Evolutionary conservation across 2,113 vertebrate species (phyloP), one percentile per base, ranked within the genome.

Genomic region (Epinephelus cyanopodus): DNA sequence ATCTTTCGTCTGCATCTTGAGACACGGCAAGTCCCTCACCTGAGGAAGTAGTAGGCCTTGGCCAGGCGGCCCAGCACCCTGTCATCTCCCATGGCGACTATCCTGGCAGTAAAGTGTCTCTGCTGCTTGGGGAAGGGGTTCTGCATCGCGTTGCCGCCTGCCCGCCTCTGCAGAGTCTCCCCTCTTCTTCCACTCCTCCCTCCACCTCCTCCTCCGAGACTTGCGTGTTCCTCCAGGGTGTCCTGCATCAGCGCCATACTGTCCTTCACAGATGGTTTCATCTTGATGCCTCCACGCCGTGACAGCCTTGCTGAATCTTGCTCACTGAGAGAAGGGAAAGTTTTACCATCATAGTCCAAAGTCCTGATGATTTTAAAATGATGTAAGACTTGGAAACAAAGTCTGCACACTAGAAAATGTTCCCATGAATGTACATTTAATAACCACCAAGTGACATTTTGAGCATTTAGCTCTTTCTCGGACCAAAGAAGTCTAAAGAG

Each of bases 71-170:
- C 98, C 88, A 98, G 88, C 37, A 96, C 80, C 27, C 97, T 90
- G 76, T 99, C 97, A 0, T 98, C 97, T 0, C 98, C 98, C 90
- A 99, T 94, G 70, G 96, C 89, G 39, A 99, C 92, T 4, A 99
- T 91, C 48, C 96, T 96, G 37, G 98, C 98, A 0, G 96, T 99
- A 79, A 96, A 95, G 25, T 95, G 92, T 63, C 92, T 95, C 80
- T 96, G 95, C 47, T 94, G 87, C 0, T 94, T 96, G 12, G 85
- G 87, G 17, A 95, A 77, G 0, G 94, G 78, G 68, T 87, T 92
- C 0, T 90, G 89, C 63, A 72, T 53, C 0, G 61, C 5, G 33
- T 6, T 74, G 74, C 6, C 73, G 54, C 96, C 96, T 0, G 91
- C 83, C 45, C 92, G 94, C 79, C 93, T 92, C 82, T 96, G 96